Conservation (phyloP, 2,113 vertebrate genomes). For the Pelodiscus sinensis region DNA sequence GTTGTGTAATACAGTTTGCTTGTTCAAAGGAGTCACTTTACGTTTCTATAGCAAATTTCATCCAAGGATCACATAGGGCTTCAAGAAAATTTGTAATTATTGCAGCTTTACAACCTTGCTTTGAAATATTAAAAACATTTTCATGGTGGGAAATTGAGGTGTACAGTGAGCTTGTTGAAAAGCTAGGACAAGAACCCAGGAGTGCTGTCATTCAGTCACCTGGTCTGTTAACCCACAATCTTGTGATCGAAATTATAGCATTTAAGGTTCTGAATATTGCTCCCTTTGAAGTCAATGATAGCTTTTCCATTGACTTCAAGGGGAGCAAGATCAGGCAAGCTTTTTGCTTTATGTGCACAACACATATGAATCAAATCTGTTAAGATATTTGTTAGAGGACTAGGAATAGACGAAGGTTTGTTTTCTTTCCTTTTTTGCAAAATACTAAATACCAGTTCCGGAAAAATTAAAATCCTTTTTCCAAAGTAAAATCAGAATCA, state of each 20-base stretch:
- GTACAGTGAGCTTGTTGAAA: background rate
- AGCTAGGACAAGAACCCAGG: background rate
- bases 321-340: background rate
- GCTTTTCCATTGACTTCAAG: background rate
- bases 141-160: background rate
- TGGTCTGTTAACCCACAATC: background rate
- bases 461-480: background rate
- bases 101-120: background rate
- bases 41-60: conserved; percentile 25
- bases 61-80: background rate
- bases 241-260: background rate
- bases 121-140: background rate
- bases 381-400: background rate
- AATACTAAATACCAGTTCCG: background rate
- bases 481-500: background rate
- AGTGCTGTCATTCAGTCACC: background rate
- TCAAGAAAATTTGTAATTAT: background rate
- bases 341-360: background rate
- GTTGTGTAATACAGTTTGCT: conserved; percentile 48
- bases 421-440: background rate
- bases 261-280: background rate
- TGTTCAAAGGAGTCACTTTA: conserved; percentile 32
- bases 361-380: background rate
- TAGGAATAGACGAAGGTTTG: background rate
- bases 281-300: background rate